These are phyloP conservation scores for Tipula confusa DNA, from an alignment of 2,888 invertebrate species.

Conservation along the genomic window DNA sequence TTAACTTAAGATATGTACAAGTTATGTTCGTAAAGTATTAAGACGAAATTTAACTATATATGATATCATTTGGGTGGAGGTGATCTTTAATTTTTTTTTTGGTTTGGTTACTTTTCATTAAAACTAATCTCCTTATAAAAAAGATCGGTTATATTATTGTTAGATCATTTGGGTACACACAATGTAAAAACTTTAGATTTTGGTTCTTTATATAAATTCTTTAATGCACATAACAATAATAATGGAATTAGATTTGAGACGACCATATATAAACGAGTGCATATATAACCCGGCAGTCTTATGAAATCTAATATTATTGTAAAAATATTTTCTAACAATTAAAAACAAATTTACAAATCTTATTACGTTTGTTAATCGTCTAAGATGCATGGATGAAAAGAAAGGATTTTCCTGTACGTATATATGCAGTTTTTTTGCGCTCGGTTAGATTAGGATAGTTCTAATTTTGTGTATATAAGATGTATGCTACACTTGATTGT, in stretches of 20 bases:
- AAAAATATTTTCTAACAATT: neutral
- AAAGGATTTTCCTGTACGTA: neutral
- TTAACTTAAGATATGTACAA: neutral
- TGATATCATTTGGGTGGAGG: neutral
- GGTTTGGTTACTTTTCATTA: conserved; percentile 20
- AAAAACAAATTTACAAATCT: neutral
- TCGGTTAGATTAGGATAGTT: neutral
- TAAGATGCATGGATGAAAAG: neutral
- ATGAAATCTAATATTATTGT: neutral
- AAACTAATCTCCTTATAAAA: neutral
- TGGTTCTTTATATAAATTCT: neutral
- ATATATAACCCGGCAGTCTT: neutral
- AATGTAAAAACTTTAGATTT: no score
- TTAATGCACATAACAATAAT: neutral
- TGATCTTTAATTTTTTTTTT: neutral
- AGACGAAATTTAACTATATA: neutral
- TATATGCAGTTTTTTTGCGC: neutral
- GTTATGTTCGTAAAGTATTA: neutral
- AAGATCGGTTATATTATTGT: neutral
- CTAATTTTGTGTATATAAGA: neutral
- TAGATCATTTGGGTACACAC: neutral
- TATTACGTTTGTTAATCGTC: neutral
- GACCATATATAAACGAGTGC: neutral
- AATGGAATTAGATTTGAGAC: neutral
- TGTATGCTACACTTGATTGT: neutral